A percentile compares a stretch with the other conserved stretches of the same genome.
phyloP scores from a whole-genome alignment of 1,140 invertebrate genomes.

The Cherax destructor region DNA sequence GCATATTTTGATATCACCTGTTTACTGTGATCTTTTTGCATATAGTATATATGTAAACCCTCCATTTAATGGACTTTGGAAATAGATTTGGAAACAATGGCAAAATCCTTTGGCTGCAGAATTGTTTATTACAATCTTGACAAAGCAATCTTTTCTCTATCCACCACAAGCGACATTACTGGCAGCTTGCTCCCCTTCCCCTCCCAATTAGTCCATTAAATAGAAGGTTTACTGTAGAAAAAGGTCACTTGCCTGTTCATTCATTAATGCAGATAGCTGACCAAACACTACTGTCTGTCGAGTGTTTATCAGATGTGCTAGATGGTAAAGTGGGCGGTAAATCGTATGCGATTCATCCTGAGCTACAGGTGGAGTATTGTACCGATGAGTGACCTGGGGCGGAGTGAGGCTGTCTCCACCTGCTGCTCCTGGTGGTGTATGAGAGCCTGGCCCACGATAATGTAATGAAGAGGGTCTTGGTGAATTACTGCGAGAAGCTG shows the following conservation, averaged over 20 bases:
- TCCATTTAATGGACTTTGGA: too few relatives aligned
- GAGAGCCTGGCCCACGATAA: conserved; percentile 41
- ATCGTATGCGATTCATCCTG: conserved; percentile 61
- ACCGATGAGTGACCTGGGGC: conserved; percentile 49
- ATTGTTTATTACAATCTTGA: too few relatives aligned
- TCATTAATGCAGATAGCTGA: conserved; percentile 63
- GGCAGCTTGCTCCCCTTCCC: too few relatives aligned
- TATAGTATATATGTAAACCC: too few relatives aligned
- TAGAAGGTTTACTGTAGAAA: too few relatives aligned
- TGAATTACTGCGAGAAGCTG: conserved; percentile 42
- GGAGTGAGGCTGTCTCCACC: conserved; percentile 61
- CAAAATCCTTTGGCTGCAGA: too few relatives aligned
- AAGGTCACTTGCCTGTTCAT: conserved; percentile 61
- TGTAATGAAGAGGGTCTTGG: conserved; percentile 36
- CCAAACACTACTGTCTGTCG: conserved; percentile 64
- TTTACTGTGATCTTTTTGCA: too few relatives aligned
- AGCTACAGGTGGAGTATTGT: conserved; percentile 53
- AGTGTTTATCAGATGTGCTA: conserved; percentile 66
- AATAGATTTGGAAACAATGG: too few relatives aligned
- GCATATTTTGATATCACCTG: too few relatives aligned
- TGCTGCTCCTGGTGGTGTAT: conserved; percentile 46
- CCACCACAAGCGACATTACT: too few relatives aligned
- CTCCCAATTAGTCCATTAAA: too few relatives aligned
- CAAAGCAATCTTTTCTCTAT: too few relatives aligned
- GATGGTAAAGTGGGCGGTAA: conserved; percentile 51